A percentile compares a stretch with the other conserved stretches of the same genome.
Conservation (phyloP, 2,888 invertebrate genomes). For the Lordiphosa fenestrarum region DNA sequence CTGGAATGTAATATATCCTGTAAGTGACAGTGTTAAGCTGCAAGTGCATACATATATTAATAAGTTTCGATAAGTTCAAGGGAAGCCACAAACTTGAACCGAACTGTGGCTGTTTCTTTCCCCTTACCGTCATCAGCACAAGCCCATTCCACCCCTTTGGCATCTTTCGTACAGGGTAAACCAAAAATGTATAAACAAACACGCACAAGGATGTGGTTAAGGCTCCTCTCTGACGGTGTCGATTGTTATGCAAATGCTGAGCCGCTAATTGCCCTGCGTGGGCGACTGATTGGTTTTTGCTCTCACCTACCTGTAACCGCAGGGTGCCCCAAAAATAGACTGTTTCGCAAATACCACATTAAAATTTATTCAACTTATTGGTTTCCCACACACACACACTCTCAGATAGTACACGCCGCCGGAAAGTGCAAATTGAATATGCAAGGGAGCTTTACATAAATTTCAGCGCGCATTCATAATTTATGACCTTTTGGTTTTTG, state of each 20-base stretch:
- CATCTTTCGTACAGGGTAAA: too few relatives aligned
- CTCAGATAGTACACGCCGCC: not conserved
- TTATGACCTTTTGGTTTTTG: slow-evolving; percentile 27
- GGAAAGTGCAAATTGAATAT: slow-evolving; percentile 33
- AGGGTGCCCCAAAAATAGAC: slow-evolving; percentile 12
- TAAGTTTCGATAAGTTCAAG: too few relatives aligned
- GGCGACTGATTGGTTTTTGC: slow-evolving; percentile 26
- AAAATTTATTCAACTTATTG: slow-evolving; percentile 34
- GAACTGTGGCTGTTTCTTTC: too few relatives aligned
- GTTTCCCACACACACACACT: slow-evolving; percentile 17
- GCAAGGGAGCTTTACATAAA: slow-evolving; percentile 31
- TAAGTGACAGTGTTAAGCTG: too few relatives aligned
- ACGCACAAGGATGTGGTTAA: slow-evolving; percentile 4
- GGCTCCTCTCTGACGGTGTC: slow-evolving; percentile 17
- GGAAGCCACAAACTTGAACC: too few relatives aligned
- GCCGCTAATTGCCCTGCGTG: slow-evolving; percentile 29
- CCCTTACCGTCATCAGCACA: too few relatives aligned
- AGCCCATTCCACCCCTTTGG: too few relatives aligned
- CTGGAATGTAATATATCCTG: too few relatives aligned
- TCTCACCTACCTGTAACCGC: slow-evolving; percentile 2
- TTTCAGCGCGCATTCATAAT: slow-evolving; percentile 31
- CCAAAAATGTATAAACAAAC: too few relatives aligned
- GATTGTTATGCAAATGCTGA: not conserved
- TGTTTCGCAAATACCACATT: slow-evolving; percentile 11
- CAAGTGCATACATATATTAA: too few relatives aligned